phyloP scores from a whole-genome alignment of 2,113 vertebrate genomes.

The Dasyornis broadbenti region DNA sequence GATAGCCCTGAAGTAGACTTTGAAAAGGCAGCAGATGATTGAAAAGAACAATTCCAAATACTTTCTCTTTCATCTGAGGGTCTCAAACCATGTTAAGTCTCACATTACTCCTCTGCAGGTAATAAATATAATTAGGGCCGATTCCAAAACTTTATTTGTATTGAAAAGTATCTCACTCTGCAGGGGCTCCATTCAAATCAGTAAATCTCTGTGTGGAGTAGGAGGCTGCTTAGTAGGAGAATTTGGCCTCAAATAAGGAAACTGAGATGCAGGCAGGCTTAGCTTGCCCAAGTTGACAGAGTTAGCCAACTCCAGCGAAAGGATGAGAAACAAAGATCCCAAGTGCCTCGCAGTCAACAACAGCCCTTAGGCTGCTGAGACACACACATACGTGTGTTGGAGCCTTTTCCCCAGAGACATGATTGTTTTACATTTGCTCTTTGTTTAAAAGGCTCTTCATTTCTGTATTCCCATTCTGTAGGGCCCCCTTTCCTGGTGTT shows the following conservation, averaged over 20 bases:
- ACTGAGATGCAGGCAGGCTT: constrained; percentile 26
- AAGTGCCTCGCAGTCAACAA: background rate
- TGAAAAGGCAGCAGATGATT: constrained; percentile 35
- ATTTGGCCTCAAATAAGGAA: constrained; percentile 60
- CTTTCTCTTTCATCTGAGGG: constrained; percentile 47
- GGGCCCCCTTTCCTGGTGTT: background rate
- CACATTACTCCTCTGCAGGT: constrained; percentile 63
- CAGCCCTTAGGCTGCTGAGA: background rate
- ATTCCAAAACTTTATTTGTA: constrained; percentile 66
- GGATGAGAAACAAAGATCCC: background rate
- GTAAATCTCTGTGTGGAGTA: constrained; percentile 53
- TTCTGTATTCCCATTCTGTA: background rate
- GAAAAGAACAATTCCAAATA: constrained; percentile 43
- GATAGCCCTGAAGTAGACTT: background rate
- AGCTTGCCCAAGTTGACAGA: constrained; percentile 16
- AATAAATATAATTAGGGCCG: constrained; percentile 63
- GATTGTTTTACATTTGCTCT: background rate
- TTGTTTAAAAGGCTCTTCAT: background rate
- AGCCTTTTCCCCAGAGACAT: background rate
- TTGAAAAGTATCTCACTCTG: constrained; percentile 51
- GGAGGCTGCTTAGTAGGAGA: constrained; percentile 56
- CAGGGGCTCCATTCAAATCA: constrained; percentile 59
- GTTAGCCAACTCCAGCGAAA: background rate
- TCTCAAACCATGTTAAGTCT: constrained; percentile 51
- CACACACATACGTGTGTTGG: background rate